Conservation (phyloP, 2,113 vertebrate genomes). For the Paramormyrops kingsleyae region DNA sequence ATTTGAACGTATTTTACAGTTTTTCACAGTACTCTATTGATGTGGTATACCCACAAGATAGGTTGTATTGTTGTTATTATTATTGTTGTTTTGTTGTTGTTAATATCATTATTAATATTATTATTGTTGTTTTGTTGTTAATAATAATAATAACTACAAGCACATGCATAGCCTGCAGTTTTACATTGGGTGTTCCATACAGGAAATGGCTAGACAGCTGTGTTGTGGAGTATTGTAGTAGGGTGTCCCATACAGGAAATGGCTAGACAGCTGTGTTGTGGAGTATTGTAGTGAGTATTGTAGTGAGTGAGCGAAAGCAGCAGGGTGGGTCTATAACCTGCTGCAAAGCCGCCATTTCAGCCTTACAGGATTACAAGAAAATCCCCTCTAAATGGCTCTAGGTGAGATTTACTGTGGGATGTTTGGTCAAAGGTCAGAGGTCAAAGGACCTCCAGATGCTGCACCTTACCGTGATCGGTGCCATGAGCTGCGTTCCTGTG, state of each 20-base stretch:
- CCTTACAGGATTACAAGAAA: background rate
- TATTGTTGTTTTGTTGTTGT: no score
- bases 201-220: background rate
- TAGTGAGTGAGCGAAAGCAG: background rate
- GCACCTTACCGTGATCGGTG: background rate
- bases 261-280: background rate
- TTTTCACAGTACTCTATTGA: background rate
- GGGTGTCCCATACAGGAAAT: background rate
- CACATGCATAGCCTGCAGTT: background rate
- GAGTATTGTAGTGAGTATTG: background rate
- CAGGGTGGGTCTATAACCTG: background rate
- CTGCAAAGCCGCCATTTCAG: background rate
- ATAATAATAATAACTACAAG: background rate
- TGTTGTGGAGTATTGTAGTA: background rate
- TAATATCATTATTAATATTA: no score
- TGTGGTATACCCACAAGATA: background rate
- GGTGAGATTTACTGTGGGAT: background rate
- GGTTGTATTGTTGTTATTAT: no score
- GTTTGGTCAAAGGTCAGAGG: background rate
- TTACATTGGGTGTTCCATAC: background rate
- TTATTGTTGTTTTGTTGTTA: no score
- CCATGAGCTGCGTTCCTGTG: background rate
- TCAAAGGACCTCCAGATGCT: background rate
- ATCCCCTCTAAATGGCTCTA: constrained; percentile 26
- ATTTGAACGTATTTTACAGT: background rate